Conservation (phyloP, 2,113 vertebrate species). For the Galeopterus variegatus region DNA sequence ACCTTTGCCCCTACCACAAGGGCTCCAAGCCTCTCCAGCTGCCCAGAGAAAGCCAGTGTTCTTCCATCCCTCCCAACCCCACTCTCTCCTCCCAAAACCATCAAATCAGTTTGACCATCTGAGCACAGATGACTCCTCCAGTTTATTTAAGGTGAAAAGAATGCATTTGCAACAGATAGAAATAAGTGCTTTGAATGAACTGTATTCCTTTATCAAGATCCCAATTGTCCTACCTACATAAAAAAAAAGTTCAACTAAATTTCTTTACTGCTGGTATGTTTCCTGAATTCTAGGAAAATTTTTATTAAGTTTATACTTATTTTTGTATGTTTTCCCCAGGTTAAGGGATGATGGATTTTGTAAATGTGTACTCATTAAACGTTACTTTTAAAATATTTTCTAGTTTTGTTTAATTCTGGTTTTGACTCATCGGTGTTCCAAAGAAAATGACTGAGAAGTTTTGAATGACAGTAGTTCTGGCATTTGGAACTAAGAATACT, state of each 20-base stretch:
- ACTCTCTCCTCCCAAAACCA: neutral
- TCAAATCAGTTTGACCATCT: neutral
- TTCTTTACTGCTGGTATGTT: neutral
- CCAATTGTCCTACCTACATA: neutral
- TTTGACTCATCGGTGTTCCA: constrained; percentile 38
- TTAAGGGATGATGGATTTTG: constrained; percentile 2
- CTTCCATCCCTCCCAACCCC: neutral
- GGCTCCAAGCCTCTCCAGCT: neutral
- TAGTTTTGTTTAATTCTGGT: constrained; percentile 60
- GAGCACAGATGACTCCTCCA: neutral
- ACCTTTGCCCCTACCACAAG: neutral
- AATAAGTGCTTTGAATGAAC: neutral
- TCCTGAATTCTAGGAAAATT: constrained; percentile 25
- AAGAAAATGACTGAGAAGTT: neutral
- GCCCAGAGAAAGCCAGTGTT: neutral
- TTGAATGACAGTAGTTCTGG: neutral
- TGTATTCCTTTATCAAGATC: neutral
- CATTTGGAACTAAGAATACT: neutral
- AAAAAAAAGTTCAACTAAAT: neutral
- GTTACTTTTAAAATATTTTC: constrained; percentile 54
- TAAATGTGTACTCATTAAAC: constrained; percentile 63
- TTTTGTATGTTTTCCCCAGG: constrained; percentile 46
- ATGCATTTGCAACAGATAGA: neutral
- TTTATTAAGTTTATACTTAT: neutral
- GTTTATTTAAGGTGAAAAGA: neutral